These are phyloP conservation scores for Spongilla lacustris DNA, from an alignment of 37 sponge, comb jelly and placozoan species.

Conservation along the genomic window DNA sequence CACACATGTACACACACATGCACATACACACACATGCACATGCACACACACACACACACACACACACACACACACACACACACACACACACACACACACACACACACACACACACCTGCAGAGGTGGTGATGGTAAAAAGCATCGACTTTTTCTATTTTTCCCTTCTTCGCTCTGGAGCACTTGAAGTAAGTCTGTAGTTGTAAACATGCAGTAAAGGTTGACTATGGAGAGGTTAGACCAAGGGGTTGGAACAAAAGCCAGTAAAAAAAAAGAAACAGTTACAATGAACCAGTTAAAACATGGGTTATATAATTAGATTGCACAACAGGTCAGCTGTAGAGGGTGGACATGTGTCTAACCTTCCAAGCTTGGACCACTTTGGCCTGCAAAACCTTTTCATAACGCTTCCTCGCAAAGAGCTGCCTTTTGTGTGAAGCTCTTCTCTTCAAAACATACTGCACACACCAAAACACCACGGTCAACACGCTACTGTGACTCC, in stretches of 20 bases:
- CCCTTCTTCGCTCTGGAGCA: too few species aligned
- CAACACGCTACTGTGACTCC: neutral
- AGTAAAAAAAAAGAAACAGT: neutral
- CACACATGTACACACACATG: neutral
- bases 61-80: neutral
- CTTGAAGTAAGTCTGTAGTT: too few species aligned
- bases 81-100: neutral
- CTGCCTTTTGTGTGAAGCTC: neutral
- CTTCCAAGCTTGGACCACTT: slow-evolving; percentile 33
- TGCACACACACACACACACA: neutral
- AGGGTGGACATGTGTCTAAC: neutral
- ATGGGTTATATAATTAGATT: neutral
- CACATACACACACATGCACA: neutral
- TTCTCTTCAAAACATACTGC: slow-evolving; percentile 34
- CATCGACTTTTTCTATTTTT: too few species aligned
- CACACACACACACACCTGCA: too few species aligned
- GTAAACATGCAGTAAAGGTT: too few species aligned
- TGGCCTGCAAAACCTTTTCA: slow-evolving; percentile 2
- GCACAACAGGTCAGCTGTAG: neutral
- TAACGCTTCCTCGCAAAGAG: slow-evolving; percentile 1
- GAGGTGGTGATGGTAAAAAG: too few species aligned
- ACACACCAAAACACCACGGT: neutral
- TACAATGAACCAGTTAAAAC: neutral
- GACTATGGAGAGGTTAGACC: too few species aligned
- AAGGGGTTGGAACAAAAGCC: too few species aligned